Evolutionary conservation across 2,113 vertebrate genomes (phyloP).

Genomic region (Colaptes auratus): DNA sequence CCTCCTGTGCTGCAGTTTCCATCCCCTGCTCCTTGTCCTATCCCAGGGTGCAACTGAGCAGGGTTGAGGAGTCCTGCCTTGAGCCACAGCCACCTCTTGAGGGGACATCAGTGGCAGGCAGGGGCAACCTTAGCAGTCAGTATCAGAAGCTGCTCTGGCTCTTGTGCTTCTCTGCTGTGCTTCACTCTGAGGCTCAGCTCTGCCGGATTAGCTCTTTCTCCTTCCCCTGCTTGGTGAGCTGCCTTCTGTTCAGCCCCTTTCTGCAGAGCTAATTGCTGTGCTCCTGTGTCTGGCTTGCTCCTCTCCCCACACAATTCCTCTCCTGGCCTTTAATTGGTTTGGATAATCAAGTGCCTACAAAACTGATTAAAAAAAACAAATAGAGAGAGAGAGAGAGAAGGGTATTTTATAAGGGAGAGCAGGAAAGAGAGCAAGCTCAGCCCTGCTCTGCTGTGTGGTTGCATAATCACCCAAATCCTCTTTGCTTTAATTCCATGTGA

Average conservation of each 20-base stretch:
- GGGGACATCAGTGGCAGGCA: neutral
- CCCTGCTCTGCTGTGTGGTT: neutral
- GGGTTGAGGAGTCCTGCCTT: neutral
- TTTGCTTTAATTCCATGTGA: slow-evolving; percentile 31
- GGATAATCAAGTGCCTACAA: slow-evolving; percentile 52
- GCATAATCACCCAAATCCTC: neutral
- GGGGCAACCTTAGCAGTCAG: neutral
- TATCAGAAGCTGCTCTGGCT: slow-evolving; percentile 18
- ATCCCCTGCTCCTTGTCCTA: too few relatives aligned
- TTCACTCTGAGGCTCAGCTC: slow-evolving; percentile 15
- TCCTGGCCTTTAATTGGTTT: slow-evolving; percentile 49
- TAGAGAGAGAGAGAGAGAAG: too few relatives aligned
- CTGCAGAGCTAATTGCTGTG: slow-evolving; percentile 38
- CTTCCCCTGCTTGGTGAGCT: neutral
- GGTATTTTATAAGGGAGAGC: slow-evolving; percentile 33
- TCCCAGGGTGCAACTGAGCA: too few relatives aligned
- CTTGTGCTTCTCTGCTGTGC: neutral
- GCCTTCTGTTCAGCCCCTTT: neutral
- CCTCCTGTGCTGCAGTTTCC: too few relatives aligned
- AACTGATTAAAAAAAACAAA: slow-evolving; percentile 51
- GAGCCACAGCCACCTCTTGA: neutral
- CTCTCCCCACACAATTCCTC: neutral
- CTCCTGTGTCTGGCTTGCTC: neutral
- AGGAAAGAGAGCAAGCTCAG: slow-evolving; percentile 11
- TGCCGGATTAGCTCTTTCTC: neutral